Evolutionary conservation across 2,888 invertebrate species (phyloP).

Genomic region (Drosophila fungiperda): DNA sequence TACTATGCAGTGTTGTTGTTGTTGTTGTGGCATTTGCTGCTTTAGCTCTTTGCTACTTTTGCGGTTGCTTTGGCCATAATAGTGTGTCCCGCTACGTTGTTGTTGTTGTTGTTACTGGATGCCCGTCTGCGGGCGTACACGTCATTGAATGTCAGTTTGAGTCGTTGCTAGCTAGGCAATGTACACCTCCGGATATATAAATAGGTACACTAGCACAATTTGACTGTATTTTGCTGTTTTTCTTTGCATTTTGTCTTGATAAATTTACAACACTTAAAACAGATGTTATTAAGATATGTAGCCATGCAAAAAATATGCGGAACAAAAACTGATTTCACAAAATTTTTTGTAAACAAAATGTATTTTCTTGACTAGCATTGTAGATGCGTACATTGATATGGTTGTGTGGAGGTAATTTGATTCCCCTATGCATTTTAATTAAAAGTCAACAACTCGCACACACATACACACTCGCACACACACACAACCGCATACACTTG

Average conservation of each 20-base stretch:
- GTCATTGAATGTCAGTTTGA: slow-evolving; percentile 42
- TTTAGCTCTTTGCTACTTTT: slow-evolving; percentile 30
- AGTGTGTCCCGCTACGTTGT: slow-evolving; percentile 47
- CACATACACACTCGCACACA: not conserved
- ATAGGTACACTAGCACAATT: not conserved
- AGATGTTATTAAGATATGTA: not conserved
- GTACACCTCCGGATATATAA: not conserved
- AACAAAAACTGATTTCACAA: no score
- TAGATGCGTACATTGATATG: slow-evolving; percentile 28
- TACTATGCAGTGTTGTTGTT: slow-evolving; percentile 40
- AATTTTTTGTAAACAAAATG: not conserved
- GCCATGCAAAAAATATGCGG: no score
- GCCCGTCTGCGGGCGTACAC: slow-evolving; percentile 39
- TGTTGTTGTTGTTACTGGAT: slow-evolving; percentile 10
- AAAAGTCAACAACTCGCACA: slow-evolving; percentile 73
- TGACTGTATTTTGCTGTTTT: not conserved
- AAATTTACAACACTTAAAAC: not conserved
- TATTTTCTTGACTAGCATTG: not conserved
- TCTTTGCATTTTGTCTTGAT: not conserved
- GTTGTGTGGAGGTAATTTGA: slow-evolving; percentile 73
- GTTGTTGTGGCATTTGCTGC: slow-evolving; percentile 27
- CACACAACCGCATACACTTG: not conserved
- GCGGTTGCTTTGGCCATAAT: slow-evolving; percentile 65
- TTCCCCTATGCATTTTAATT: slow-evolving; percentile 78
- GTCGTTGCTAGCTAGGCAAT: slow-evolving; percentile 41